Evolutionary conservation across 2,888 invertebrate genomes (phyloP).

Genomic region (Cryptus armator): DNA sequence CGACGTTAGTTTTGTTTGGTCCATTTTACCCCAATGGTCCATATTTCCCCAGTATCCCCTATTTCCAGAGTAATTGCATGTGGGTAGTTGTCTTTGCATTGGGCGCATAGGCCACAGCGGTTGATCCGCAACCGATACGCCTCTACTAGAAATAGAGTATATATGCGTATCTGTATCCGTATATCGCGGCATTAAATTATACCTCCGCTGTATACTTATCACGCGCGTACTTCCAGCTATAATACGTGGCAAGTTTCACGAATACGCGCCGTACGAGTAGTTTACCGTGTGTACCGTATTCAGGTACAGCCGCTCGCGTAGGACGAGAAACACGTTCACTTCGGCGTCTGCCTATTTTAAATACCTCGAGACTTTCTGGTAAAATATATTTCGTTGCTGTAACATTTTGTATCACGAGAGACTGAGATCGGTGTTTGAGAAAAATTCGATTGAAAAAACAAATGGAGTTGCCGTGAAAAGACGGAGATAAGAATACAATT

Average conservation of each 20-base stretch:
- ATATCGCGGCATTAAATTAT: slow-evolving; percentile 51
- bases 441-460: not conserved
- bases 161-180: slow-evolving; percentile 29
- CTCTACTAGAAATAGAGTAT: slow-evolving; percentile 23
- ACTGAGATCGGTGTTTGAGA: not conserved
- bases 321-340: slow-evolving; percentile 22
- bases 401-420: not conserved
- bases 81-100: not conserved
- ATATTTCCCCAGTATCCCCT: too few relatives aligned
- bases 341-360: not conserved
- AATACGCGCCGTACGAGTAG: not conserved
- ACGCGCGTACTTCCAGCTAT: slow-evolving; percentile 23
- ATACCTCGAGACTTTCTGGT: not conserved
- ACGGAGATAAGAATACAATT: not conserved
- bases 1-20: too few relatives aligned
- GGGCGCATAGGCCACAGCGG: not conserved
- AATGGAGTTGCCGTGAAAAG: not conserved
- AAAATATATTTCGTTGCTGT: not conserved
- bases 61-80: not conserved
- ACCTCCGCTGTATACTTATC: slow-evolving; percentile 37
- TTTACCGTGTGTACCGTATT: not conserved
- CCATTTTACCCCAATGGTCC: too few relatives aligned
- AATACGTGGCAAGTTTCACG: slow-evolving; percentile 2
- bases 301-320: not conserved
- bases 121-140: slow-evolving; percentile 23